phyloP scores from a whole-genome alignment of 2,888 invertebrate species.

The Orchestes rusci region DNA sequence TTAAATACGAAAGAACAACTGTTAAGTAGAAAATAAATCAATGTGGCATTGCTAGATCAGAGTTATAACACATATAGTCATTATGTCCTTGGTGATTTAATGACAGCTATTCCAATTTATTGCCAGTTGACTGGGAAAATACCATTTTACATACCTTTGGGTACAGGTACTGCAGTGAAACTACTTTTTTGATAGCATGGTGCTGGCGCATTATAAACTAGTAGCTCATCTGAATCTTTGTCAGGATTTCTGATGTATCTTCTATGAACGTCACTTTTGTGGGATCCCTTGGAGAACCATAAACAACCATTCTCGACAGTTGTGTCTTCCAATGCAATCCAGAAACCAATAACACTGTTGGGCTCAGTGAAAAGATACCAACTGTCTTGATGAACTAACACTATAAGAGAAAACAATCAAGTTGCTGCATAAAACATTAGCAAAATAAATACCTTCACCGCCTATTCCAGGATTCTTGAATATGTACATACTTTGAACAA shows the following conservation, averaged over 20 bases:
- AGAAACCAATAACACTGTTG: constrained; percentile 74
- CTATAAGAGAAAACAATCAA: constrained; percentile 47
- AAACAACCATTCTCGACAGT: constrained; percentile 91
- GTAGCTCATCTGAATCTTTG: constrained; percentile 49
- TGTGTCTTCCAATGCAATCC: constrained; percentile 95
- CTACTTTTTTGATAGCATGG: constrained; percentile 64
- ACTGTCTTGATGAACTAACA: constrained; percentile 77
- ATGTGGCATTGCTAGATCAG: too few species aligned
- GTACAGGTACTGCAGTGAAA: constrained; percentile 73
- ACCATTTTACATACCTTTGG: too few species aligned
- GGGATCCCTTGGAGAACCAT: constrained; percentile 83
- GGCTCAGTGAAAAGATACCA: constrained; percentile 84
- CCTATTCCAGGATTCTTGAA: constrained; percentile 92
- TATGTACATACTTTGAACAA: constrained; percentile 96
- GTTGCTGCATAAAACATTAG: too few species aligned
- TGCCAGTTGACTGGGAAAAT: too few species aligned
- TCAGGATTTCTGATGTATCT: constrained; percentile 66
- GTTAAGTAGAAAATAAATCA: too few species aligned
- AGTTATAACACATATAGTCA: too few species aligned
- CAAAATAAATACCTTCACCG: constrained; percentile 61
- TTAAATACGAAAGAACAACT: too few species aligned
- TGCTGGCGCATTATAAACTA: constrained; percentile 63
- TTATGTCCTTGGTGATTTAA: too few species aligned
- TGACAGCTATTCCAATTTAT: too few species aligned
- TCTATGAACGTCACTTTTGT: constrained; percentile 73